Evolutionary conservation across 92 coral and sea anemone genomes (phyloP).

Genomic region (Ricordea florida): DNA sequence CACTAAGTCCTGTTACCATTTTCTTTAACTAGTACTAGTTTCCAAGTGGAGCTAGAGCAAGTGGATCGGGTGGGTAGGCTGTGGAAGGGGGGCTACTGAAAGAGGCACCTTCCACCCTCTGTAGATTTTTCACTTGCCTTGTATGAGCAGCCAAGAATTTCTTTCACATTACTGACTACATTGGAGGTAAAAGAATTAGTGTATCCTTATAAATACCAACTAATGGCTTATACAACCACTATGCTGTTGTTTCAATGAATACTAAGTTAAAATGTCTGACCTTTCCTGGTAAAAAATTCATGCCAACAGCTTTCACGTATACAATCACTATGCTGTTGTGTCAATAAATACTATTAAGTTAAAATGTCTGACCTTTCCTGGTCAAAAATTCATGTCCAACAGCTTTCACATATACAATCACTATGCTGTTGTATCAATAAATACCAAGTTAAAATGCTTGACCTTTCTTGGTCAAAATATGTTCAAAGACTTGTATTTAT

Average conservation of each 20-base stretch:
- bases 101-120: not conserved
- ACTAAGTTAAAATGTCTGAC: not conserved
- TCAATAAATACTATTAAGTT: not conserved
- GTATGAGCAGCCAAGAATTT: not conserved
- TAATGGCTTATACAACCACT: not conserved
- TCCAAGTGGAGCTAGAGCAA: too few species aligned
- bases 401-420: not conserved
- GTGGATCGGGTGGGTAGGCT: not conserved
- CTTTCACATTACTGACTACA: not conserved
- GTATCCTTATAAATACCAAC: not conserved
- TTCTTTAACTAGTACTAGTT: too few species aligned
- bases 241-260: not conserved
- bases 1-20: too few species aligned
- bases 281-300: not conserved
- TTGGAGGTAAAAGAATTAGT: not conserved
- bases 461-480: not conserved
- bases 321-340: not conserved
- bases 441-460: not conserved
- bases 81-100: not conserved
- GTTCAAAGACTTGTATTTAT: not conserved
- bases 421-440: not conserved
- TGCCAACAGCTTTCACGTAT: not conserved
- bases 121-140: not conserved
- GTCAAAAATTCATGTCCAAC: conserved; percentile 1
- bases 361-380: not conserved